Evolutionary conservation across 2,797 vertebrate genomes (phyloP).

Genomic region (Amblyraja radiata): DNA sequence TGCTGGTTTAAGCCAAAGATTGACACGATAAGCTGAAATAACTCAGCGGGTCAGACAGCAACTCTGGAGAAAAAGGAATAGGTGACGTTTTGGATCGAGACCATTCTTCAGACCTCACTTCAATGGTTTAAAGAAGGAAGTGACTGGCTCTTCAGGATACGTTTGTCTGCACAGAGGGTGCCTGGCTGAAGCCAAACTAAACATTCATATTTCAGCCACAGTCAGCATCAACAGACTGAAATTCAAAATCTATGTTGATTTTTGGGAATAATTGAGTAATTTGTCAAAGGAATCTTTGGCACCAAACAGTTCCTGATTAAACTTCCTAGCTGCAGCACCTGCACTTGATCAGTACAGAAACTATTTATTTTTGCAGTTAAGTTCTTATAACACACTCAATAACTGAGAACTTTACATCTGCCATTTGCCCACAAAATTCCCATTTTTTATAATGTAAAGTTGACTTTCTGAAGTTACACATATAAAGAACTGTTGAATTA

Average conservation of each 20-base stretch:
- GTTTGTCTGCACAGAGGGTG: not conserved
- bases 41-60: no score
- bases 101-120: no score
- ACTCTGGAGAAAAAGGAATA: no score
- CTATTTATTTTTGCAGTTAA: not conserved
- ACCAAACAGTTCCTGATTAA: not conserved
- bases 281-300: not conserved
- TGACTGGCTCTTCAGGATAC: not conserved
- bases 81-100: no score
- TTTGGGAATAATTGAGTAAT: no score
- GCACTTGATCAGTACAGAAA: not conserved
- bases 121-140: not conserved
- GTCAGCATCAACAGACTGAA: not conserved
- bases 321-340: not conserved
- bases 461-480: not conserved
- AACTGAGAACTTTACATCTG: not conserved
- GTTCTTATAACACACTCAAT: not conserved
- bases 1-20: no score
- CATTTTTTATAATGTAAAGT: not conserved
- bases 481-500: not conserved
- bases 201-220: not conserved
- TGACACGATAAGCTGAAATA: no score
- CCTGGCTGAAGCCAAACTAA: not conserved
- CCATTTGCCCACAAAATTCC: not conserved
- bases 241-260: not conserved